Conservation (phyloP, 2,797 vertebrate genomes). For the Sciaenops ocellatus region DNA sequence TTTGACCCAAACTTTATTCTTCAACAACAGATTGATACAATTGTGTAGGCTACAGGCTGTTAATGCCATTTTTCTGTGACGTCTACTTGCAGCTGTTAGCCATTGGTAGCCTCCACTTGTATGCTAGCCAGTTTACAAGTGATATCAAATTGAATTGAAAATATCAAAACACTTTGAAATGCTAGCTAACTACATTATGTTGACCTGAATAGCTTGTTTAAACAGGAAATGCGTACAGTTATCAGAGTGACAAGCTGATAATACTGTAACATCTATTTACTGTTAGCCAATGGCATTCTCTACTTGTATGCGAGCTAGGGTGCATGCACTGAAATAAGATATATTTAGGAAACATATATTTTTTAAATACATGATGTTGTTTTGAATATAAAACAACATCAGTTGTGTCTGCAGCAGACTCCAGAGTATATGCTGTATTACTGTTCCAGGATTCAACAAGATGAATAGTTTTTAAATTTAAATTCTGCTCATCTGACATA, state of each 20-base stretch:
- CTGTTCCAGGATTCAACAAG: not conserved
- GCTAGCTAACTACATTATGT: too few relatives aligned
- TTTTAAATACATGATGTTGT: too few relatives aligned
- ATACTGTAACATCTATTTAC: not conserved
- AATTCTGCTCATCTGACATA: not conserved
- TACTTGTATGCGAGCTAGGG: not conserved
- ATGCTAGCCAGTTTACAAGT: too few relatives aligned
- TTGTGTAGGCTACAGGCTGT: not conserved
- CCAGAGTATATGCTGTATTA: not conserved
- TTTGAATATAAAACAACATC: too few relatives aligned
- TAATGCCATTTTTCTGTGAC: not conserved
- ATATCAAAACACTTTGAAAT: not conserved
- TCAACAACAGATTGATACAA: not conserved
- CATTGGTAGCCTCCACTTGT: too few relatives aligned
- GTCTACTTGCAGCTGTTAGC: too few relatives aligned
- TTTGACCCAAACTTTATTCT: not conserved
- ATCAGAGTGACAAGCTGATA: not conserved
- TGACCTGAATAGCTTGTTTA: not conserved
- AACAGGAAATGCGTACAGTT: not conserved
- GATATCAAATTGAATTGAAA: not conserved
- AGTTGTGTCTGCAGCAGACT: too few relatives aligned
- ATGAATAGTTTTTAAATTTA: not conserved
- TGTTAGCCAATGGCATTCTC: not conserved
- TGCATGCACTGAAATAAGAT: not conserved
- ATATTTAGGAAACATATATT: not conserved